These are phyloP conservation scores for Papilio dardanus DNA, from an alignment of 1,140 invertebrate genomes.

Conservation along the genomic window DNA sequence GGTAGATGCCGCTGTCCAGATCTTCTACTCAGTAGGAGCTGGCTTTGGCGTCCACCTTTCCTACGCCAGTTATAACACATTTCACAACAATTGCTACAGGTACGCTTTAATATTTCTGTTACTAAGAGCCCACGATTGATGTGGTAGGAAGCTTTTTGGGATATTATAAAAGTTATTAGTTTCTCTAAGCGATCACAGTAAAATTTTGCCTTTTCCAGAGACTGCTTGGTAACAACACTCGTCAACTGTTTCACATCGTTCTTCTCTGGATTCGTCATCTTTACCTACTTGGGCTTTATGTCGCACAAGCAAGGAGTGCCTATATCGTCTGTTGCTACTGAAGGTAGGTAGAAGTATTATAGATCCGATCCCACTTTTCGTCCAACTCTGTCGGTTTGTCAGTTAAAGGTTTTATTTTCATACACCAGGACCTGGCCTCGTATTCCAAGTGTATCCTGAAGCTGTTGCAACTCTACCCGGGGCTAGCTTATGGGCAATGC, in stretches of 20 bases:
- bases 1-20: conserved; percentile 97
- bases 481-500: conserved; percentile 94
- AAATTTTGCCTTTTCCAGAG: conserved; percentile 83
- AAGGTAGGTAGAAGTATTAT: conserved; percentile 84
- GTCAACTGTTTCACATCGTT: conserved; percentile 97
- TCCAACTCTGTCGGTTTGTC: background rate
- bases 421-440: conserved; percentile 91
- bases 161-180: no score
- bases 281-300: conserved; percentile 97
- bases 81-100: conserved; percentile 92
- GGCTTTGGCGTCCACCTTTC: conserved; percentile 97
- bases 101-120: conserved; percentile 44
- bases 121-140: background rate
- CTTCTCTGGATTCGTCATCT: conserved; percentile 97
- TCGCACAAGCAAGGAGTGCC: conserved; percentile 91
- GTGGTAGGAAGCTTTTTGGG: background rate
- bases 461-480: conserved; percentile 93
- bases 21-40: conserved; percentile 96
- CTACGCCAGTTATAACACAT: conserved; percentile 96
- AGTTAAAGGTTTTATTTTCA: conserved; percentile 12
- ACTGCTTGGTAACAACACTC: conserved; percentile 95
- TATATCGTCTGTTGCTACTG: conserved; percentile 91
- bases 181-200: no score
- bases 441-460: conserved; percentile 96
- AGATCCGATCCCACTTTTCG: background rate